Evolutionary conservation across 2,797 vertebrate genomes (phyloP).

Genomic region (Premnoplex brunnescens): DNA sequence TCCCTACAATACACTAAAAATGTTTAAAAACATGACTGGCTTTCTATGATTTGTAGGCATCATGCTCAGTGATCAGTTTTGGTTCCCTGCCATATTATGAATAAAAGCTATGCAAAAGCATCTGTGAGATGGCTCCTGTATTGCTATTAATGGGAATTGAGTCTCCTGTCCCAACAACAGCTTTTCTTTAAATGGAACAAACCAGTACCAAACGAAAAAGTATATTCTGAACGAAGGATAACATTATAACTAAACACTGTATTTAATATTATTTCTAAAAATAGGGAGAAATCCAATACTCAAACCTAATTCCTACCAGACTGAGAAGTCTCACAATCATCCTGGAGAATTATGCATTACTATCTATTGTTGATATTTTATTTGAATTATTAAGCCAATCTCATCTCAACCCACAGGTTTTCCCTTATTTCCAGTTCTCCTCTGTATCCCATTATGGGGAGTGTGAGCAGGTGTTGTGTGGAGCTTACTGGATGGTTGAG

Average conservation of each 20-base stretch:
- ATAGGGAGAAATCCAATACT: background rate
- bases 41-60: background rate
- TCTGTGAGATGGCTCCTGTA: background rate
- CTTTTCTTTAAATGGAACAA: background rate
- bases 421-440: background rate
- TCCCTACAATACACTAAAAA: background rate
- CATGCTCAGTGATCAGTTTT: background rate
- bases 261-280: background rate
- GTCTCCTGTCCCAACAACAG: background rate
- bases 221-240: background rate
- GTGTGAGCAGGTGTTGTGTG: background rate
- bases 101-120: background rate
- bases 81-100: background rate
- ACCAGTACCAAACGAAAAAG: background rate
- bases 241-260: accelerated
- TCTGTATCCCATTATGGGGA: accelerated
- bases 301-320: background rate
- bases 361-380: background rate
- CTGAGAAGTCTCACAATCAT: background rate
- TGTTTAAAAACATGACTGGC: background rate
- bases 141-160: background rate
- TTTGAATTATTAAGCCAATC: background rate
- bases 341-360: background rate
- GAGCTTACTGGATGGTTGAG: background rate
- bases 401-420: background rate